These are phyloP conservation scores for Dendrocincla fuliginosa DNA, from an alignment of 2,797 vertebrate species.

Conservation along the genomic window DNA sequence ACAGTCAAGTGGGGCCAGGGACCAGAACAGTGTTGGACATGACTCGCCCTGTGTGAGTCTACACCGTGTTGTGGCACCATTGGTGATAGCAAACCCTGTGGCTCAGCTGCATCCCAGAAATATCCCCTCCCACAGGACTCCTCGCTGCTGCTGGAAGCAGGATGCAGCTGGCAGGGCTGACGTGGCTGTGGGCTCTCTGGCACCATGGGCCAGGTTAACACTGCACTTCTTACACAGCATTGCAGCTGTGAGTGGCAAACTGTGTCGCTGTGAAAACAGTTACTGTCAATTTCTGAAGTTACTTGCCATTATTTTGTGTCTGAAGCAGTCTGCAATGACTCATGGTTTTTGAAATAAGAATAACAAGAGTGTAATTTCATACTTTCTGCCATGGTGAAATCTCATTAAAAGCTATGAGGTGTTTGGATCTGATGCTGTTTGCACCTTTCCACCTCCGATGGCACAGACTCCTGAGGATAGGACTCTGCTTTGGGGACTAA, in stretches of 20 bases:
- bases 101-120: not conserved
- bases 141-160: not conserved
- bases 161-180: not conserved
- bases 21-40: rapidly evolving
- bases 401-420: not conserved
- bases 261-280: not conserved
- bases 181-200: rapidly evolving
- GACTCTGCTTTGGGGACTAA: not conserved
- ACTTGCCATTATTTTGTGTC: not conserved
- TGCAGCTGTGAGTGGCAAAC: not conserved
- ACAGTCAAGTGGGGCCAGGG: not conserved
- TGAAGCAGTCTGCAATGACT: not conserved
- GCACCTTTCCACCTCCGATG: not conserved
- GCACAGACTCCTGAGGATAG: not conserved
- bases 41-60: not conserved
- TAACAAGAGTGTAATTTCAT: not conserved
- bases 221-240: not conserved
- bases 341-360: constrained; percentile 4
- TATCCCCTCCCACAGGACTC: not conserved
- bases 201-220: rapidly evolving
- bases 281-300: not conserved
- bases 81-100: not conserved
- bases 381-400: not conserved
- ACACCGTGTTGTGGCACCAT: not conserved
- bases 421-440: not conserved